These are phyloP conservation scores for Falco rusticolus DNA, from an alignment of 2,797 vertebrate species.

Conservation along the genomic window DNA sequence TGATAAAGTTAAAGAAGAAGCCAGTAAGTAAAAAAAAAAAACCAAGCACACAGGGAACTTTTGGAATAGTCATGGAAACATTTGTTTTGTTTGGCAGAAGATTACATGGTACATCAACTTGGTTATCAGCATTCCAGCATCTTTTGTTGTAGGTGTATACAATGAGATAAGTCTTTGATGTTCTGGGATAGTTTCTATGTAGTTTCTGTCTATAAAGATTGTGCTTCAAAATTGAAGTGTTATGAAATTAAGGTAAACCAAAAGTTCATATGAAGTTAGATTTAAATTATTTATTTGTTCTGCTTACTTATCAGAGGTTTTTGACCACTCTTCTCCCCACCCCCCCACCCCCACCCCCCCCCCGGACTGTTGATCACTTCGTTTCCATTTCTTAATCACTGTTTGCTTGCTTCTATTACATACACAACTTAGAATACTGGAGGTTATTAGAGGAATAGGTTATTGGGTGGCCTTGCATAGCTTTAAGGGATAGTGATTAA, in stretches of 20 bases:
- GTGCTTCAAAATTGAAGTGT: background rate
- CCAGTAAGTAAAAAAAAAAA: constrained; percentile 78
- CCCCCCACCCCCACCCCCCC: too few species aligned
- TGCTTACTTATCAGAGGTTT: background rate
- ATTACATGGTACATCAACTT: background rate
- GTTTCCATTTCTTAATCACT: background rate
- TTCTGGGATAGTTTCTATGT: background rate
- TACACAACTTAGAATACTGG: background rate
- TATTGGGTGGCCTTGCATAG: background rate
- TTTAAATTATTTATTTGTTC: background rate
- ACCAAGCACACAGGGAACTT: background rate
- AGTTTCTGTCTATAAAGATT: background rate
- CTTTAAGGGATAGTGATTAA: background rate
- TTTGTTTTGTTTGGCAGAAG: background rate
- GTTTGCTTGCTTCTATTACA: background rate
- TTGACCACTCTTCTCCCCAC: background rate
- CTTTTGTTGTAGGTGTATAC: background rate
- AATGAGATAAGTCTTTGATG: background rate
- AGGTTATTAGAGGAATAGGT: background rate
- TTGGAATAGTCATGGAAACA: background rate
- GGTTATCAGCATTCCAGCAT: background rate
- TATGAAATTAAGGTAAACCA: background rate
- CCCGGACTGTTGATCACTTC: background rate
- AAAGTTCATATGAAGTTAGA: background rate
- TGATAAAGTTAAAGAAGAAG: constrained; percentile 86